Conservation (phyloP, 92 coral and sea anemone genomes). For the Porites lobata region DNA sequence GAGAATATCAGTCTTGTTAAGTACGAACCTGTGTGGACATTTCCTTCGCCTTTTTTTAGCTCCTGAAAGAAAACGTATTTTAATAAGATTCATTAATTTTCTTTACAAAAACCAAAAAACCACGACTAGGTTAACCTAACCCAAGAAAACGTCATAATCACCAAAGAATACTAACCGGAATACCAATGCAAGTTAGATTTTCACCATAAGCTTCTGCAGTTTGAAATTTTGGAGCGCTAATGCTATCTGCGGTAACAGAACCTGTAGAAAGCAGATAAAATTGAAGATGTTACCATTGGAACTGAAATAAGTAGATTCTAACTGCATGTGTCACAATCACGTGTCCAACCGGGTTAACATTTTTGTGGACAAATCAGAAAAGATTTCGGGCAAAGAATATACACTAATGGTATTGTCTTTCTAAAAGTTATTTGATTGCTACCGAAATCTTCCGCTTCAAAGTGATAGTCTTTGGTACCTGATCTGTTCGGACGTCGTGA, state of each 20-base stretch:
- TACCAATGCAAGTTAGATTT: constrained; percentile 77
- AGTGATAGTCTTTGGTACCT: no score
- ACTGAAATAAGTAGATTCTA: no score
- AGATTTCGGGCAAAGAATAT: no score
- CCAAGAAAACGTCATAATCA: neutral
- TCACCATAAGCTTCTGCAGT: constrained; percentile 80
- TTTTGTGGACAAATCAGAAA: no score
- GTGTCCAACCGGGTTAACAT: no score
- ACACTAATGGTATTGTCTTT: no score
- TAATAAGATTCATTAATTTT: neutral
- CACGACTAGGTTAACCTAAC: neutral
- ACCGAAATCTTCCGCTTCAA: no score
- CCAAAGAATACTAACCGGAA: constrained; percentile 35
- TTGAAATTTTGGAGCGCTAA: constrained; percentile 54
- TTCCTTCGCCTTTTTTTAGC: constrained; percentile 81
- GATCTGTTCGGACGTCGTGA: no score
- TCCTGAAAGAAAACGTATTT: constrained; percentile 44
- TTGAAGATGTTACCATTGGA: neutral
- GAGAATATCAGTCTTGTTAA: no score
- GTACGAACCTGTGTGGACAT: constrained; percentile 80
- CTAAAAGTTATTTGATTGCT: no score
- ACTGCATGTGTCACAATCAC: no score
- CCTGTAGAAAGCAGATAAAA: neutral
- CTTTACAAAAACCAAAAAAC: no score
- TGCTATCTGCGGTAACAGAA: neutral